Percentiles rank a stretch among this genome's conserved stretches.
Conservation (phyloP, 2,797 vertebrate genomes). For the Coreius guichenoti region DNA sequence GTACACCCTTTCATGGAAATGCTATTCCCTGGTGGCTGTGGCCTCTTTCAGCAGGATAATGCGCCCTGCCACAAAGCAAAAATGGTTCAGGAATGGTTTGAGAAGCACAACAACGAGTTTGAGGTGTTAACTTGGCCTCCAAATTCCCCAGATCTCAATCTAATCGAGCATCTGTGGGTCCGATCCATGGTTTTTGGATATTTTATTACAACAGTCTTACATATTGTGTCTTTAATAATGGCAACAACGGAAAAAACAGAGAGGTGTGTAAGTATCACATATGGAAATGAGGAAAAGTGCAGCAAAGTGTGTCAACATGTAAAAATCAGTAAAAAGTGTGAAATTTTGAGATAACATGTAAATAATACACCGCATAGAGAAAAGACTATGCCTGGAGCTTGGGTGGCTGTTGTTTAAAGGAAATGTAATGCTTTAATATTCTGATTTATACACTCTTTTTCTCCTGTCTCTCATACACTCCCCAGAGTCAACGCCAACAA, state of each 20-base stretch:
- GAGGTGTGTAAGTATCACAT: neutral
- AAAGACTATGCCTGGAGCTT: neutral
- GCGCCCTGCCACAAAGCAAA: too few species aligned
- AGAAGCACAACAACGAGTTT: too few species aligned
- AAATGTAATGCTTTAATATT: constrained; percentile 34
- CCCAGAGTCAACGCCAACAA: constrained; percentile 18
- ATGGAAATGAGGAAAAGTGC: constrained; percentile 15
- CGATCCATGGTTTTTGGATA: too few species aligned
- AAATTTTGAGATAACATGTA: neutral
- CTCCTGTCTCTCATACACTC: constrained; percentile 8
- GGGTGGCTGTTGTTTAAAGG: neutral
- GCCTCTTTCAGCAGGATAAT: too few species aligned
- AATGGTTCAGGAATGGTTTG: too few species aligned
- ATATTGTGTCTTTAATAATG: too few species aligned
- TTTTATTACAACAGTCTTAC: too few species aligned
- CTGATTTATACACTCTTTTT: constrained; percentile 9
- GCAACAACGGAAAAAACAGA: neutral
- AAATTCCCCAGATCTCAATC: too few species aligned
- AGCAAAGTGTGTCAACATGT: constrained; percentile 1
- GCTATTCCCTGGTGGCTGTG: too few species aligned
- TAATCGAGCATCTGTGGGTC: too few species aligned
- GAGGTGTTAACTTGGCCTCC: too few species aligned
- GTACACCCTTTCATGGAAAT: too few species aligned
- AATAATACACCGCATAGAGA: neutral
- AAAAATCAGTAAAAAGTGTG: neutral